Percentiles rank a stretch among this genome's conserved stretches.
phyloP scores from a whole-genome alignment of 2,888 invertebrate genomes.

The Cinara cedri region DNA sequence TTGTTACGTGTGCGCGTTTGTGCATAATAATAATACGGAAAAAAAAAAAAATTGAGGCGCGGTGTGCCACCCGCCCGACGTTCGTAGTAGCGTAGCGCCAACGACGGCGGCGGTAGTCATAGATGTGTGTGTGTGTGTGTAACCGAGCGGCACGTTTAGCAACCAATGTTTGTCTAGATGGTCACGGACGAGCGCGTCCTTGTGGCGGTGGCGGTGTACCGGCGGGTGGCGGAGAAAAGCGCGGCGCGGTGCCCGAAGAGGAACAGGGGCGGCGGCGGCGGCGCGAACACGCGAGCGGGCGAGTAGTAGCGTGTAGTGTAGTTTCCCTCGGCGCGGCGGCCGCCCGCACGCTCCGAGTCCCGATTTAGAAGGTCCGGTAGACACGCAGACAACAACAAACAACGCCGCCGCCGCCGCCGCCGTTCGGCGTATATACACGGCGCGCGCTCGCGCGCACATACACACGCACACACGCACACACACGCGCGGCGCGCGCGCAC shows the following conservation, averaged over 20 bases:
- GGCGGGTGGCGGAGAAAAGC: too few relatives aligned
- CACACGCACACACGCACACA: background rate
- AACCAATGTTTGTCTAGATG: constrained; percentile 54
- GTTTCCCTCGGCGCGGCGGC: background rate
- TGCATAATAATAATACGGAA: too few relatives aligned
- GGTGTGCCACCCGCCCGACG: too few relatives aligned
- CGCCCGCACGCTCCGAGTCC: constrained; percentile 21
- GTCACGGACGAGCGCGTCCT: constrained; percentile 51
- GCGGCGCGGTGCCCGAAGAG: constrained; percentile 16
- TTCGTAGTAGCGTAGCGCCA: too few relatives aligned
- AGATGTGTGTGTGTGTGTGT: background rate
- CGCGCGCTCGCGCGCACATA: background rate
- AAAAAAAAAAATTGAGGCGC: too few relatives aligned
- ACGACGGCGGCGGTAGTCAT: background rate
- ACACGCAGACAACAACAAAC: constrained; percentile 56
- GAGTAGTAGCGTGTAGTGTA: background rate
- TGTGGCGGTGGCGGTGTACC: background rate
- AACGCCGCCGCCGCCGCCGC: constrained; percentile 40
- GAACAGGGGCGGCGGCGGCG: constrained; percentile 1
- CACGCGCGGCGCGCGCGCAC: background rate
- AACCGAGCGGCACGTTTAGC: constrained; percentile 47
- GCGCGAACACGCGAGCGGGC: background rate
- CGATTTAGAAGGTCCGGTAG: constrained; percentile 54
- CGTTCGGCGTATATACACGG: background rate
- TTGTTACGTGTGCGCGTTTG: too few relatives aligned